Percentiles rank a stretch among this genome's conserved stretches.
These are phyloP conservation scores for Strongylocentrotus purpuratus DNA, from an alignment of 35 echinoderm and acorn worm genomes.

Conservation along the genomic window DNA sequence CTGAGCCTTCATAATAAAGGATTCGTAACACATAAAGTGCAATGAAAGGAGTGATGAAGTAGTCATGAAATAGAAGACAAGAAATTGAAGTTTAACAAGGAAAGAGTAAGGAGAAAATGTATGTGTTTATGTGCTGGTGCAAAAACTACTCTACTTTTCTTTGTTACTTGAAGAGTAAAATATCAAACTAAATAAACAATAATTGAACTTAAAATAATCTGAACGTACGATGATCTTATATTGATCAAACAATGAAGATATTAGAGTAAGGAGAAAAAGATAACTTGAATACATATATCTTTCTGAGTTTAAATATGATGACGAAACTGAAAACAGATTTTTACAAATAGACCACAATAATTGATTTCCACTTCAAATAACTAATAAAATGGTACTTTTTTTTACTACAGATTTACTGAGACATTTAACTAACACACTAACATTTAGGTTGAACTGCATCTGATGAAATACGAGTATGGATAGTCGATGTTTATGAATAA, in stretches of 20 bases:
- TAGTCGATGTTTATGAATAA: not conserved
- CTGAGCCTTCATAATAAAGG: not conserved
- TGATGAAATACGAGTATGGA: not conserved
- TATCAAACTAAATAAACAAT: not conserved
- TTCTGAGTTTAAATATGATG: not conserved
- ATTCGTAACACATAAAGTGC: not conserved
- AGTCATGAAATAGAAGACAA: not conserved
- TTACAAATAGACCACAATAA: not conserved
- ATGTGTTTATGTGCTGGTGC: not conserved
- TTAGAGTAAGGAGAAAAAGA: too few species aligned
- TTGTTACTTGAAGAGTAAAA: too few species aligned
- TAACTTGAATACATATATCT: not conserved
- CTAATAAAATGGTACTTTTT: not conserved
- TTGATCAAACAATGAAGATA: too few species aligned
- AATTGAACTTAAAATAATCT: not conserved
- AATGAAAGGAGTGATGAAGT: not conserved
- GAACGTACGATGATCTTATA: too few species aligned
- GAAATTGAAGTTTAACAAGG: not conserved
- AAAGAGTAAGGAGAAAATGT: not conserved
- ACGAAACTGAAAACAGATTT: not conserved
- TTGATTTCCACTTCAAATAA: slow-evolving; percentile 11
- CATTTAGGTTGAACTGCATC: not conserved
- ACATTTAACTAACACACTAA: not conserved
- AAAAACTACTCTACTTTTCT: not conserved
- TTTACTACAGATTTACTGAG: not conserved